These are phyloP conservation scores for Cynopterus brachyotis DNA, from an alignment of 2,113 vertebrate species.

Conservation along the genomic window DNA sequence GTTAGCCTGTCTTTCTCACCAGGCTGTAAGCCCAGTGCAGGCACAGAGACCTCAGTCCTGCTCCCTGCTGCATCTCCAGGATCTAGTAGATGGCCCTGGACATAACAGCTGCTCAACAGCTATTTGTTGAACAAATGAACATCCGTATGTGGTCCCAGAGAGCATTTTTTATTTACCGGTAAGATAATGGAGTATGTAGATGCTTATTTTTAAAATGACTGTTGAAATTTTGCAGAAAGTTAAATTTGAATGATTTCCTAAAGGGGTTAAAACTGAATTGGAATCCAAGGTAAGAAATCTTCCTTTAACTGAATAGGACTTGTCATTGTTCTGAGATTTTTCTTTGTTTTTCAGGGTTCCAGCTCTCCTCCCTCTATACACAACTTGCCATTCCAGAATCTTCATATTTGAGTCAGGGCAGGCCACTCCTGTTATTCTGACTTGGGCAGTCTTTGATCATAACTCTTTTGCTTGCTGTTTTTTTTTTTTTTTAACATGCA, in stretches of 20 bases:
- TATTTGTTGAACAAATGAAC: not conserved
- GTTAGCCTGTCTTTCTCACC: not conserved
- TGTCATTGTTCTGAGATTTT: not conserved
- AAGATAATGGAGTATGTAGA: not conserved
- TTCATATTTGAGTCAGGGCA: not conserved
- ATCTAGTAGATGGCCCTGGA: not conserved
- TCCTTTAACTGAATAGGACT: not conserved
- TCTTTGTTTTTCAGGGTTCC: not conserved
- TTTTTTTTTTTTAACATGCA: not conserved
- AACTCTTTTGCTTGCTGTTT: not conserved
- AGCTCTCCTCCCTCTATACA: not conserved
- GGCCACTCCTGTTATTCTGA: not conserved
- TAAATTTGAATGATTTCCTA: constrained; percentile 22
- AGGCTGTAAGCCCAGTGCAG: not conserved
- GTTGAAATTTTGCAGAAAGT: constrained; percentile 19
- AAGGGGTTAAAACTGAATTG: not conserved
- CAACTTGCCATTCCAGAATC: not conserved
- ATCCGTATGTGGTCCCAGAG: not conserved
- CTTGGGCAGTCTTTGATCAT: not conserved
- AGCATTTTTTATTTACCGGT: not conserved
- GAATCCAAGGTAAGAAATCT: not conserved
- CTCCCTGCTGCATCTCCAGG: not conserved
- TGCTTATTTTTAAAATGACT: constrained; percentile 1
- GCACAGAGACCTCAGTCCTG: not conserved
- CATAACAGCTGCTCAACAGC: not conserved